These are phyloP conservation scores for Drosophila arizonae DNA, from an alignment of 1,140 invertebrate genomes.

Conservation along the genomic window DNA sequence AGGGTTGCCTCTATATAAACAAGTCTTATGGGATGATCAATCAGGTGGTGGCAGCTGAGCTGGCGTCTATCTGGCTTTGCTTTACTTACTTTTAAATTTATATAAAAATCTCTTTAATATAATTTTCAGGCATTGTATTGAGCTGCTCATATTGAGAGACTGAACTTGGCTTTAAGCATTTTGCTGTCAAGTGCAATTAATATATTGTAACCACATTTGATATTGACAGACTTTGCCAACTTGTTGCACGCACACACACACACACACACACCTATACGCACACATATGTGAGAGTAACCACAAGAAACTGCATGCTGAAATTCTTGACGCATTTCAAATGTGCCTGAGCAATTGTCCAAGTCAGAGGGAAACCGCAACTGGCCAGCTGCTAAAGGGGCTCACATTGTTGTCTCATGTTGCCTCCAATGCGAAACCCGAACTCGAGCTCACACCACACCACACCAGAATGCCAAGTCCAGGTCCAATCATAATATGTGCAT, in stretches of 20 bases:
- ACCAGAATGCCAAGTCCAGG: not conserved
- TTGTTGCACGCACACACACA: constrained; percentile 40
- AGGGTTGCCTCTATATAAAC: not conserved
- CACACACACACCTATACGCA: not conserved
- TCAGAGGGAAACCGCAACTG: constrained; percentile 20
- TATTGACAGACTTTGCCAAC: constrained; percentile 19
- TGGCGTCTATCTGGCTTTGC: not conserved
- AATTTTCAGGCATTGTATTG: not conserved
- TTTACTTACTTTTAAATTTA: not conserved
- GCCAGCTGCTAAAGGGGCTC: constrained; percentile 14
- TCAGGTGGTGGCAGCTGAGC: not conserved
- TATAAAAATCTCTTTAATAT: not conserved
- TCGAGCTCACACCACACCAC: not conserved
- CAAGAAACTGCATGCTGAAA: constrained; percentile 15
- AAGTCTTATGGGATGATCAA: not conserved
- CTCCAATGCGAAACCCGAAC: constrained; percentile 4
- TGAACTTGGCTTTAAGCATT: not conserved
- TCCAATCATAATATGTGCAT: constrained; percentile 29
- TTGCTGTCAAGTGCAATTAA: constrained; percentile 26
- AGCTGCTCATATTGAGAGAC: too few relatives aligned
- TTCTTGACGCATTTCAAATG: constrained; percentile 31
- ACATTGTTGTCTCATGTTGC: constrained; percentile 12
- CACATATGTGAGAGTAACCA: constrained; percentile 1
- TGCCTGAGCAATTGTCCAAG: constrained; percentile 2
- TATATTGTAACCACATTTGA: constrained; percentile 24